These are phyloP conservation scores for Acropora yongei DNA, from an alignment of 64 coral and sea anemone species.

Conservation along the genomic window DNA sequence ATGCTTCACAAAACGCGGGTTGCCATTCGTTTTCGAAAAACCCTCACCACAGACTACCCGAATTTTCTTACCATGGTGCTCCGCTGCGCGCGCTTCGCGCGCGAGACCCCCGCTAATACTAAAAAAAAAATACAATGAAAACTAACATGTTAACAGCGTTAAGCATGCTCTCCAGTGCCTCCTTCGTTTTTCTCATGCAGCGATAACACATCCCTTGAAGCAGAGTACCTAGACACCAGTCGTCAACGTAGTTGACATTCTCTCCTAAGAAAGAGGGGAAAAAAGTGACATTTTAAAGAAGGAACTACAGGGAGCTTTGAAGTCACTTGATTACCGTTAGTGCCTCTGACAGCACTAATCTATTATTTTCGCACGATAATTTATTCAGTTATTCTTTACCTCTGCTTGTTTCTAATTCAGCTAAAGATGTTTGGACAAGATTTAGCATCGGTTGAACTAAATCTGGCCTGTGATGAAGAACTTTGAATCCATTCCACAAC, in stretches of 20 bases:
- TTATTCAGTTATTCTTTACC: conserved; percentile 4
- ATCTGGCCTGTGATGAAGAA: conserved; percentile 85
- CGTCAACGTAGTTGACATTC: conserved; percentile 70
- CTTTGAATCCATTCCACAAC: conserved; percentile 96
- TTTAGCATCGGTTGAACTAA: conserved; percentile 75
- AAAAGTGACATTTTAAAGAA: background rate
- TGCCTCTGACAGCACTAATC: too few species aligned
- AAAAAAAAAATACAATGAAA: too few species aligned
- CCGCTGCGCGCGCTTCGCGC: too few species aligned
- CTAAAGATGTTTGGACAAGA: conserved; percentile 69
- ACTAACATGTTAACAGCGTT: conserved; percentile 68
- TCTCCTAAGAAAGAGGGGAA: background rate
- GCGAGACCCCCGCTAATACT: too few species aligned
- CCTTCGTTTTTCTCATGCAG: conserved; percentile 66
- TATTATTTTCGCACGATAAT: background rate
- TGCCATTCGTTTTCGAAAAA: too few species aligned
- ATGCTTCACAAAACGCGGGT: too few species aligned
- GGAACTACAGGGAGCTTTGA: background rate
- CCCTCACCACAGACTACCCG: too few species aligned
- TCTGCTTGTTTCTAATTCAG: conserved; percentile 63
- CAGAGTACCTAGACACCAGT: conserved; percentile 90
- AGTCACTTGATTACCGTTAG: background rate
- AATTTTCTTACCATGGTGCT: too few species aligned
- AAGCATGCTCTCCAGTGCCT: conserved; percentile 67
- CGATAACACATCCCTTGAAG: conserved; percentile 96